Evolutionary conservation across 2,888 invertebrate species (phyloP), one percentile per base, ranked within the genome.

Genomic region (Zaprionus obscuricornis): DNA sequence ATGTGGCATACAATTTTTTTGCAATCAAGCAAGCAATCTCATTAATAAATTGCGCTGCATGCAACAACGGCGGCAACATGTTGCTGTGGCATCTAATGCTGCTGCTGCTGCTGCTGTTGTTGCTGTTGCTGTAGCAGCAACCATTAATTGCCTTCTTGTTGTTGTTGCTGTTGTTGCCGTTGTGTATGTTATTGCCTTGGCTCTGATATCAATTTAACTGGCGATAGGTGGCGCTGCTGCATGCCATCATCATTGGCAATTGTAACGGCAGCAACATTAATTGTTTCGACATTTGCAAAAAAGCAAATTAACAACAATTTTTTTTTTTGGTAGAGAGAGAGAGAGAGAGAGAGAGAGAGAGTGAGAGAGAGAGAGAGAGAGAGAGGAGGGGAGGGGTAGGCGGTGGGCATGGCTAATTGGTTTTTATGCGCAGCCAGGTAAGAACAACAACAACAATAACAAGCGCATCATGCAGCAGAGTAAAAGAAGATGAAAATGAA

Each of bases 31-130:
- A 69, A 65, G 84, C 87, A 88, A 88, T 87, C 88, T 88, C 88
- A 88, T 88, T 88, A 88, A 88, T 88, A 88, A 88, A 88, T 87
- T 87, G 88, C 88, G 54, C 88, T 72, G 85, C 87, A 87, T 88
- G 88, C 86, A 74, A n/a, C n/a, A n/a, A 83, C 68, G 56, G 26
- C 31, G 52, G 63, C 69, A 82, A 76, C 76, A 79, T 69, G 68
- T 69, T 73, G 65, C 60, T 56, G 55, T 26, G 51, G 50, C 55
- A 40, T 51, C 40, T 55, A 45, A 43, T 37, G 46, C 57, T 51
- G 43, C 49, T 47, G 64, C 31, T 45, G 49, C 43, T 45, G 29
- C 47, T 52, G 47, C 47, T 33, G 34, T 42, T 47, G 59, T 22
- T 36, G 20, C 37, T 45, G 46, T 40, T 42, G 45, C 49, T 56